Evolutionary conservation across 2,888 invertebrate genomes (phyloP).

Genomic region (Drosophila leonis): DNA sequence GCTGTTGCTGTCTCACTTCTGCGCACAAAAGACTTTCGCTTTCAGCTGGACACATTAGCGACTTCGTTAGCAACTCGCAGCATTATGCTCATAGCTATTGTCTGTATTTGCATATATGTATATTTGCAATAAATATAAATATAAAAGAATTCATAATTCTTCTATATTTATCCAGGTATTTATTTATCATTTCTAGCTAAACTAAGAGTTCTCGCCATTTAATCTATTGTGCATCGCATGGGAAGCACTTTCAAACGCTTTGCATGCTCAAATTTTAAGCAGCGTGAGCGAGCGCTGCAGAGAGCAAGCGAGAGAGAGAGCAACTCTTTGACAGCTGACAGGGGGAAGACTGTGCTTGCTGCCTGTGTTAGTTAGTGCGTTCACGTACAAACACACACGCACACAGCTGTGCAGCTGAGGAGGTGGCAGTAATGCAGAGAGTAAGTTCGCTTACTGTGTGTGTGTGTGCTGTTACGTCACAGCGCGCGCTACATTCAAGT

Average conservation of each 20-base stretch:
- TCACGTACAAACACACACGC: conserved; percentile 13
- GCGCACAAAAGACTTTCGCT: conserved; percentile 42
- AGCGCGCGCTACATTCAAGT: conserved; percentile 32
- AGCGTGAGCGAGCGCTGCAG: not conserved
- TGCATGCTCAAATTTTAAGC: conserved; percentile 10
- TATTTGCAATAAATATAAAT: not conserved
- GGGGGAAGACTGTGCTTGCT: conserved; percentile 31
- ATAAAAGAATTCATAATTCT: not conserved
- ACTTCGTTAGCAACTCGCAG: conserved; percentile 26
- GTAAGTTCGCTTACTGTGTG: not conserved
- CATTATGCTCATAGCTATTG: conserved; percentile 10
- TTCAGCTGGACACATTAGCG: conserved; percentile 42
- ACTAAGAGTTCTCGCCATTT: conserved; percentile 1
- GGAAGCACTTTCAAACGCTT: conserved; percentile 15
- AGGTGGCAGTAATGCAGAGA: not conserved
- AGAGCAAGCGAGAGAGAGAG: conserved; percentile 6
- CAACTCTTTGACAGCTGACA: conserved; percentile 22
- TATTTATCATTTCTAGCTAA: conserved; percentile 1
- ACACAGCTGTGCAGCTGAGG: not conserved
- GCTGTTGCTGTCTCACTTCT: not conserved
- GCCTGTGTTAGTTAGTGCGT: conserved; percentile 32
- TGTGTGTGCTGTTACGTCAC: conserved; percentile 51
- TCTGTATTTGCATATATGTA: conserved; percentile 7
- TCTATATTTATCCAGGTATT: not conserved
- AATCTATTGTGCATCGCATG: conserved; percentile 22